A percentile compares a stretch with the other conserved stretches of the same genome.
These are phyloP conservation scores for Cephus pygmeus DNA, from an alignment of 2,888 invertebrate species.

Conservation along the genomic window DNA sequence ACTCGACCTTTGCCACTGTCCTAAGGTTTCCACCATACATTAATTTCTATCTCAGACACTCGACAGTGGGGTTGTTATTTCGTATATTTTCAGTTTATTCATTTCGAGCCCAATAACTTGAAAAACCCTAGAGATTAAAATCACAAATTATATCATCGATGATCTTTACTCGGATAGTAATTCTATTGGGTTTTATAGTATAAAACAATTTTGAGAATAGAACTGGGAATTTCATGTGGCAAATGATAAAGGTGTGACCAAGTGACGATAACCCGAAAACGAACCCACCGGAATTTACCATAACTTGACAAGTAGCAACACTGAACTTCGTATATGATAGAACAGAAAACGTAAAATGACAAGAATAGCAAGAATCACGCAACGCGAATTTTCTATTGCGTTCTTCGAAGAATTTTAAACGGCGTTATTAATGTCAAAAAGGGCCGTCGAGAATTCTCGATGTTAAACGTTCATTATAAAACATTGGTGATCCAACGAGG, in stretches of 20 bases:
- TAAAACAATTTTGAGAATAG: not conserved
- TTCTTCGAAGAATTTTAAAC: conserved; percentile 23
- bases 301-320: not conserved
- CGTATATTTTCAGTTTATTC: not conserved
- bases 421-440: conserved; percentile 29
- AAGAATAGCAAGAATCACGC: conserved; percentile 32
- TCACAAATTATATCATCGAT: not conserved
- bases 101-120: not conserved
- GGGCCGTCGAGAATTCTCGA: not conserved
- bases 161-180: not conserved
- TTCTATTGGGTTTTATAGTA: not conserved
- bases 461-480: not conserved
- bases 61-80: not conserved
- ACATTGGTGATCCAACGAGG: not conserved
- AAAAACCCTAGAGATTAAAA: not conserved
- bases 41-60: not conserved
- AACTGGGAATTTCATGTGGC: not conserved
- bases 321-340: conserved; percentile 3
- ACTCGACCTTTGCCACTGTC: too few species aligned
- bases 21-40: too few species aligned
- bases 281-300: not conserved
- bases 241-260: not conserved
- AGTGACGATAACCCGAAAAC: not conserved
- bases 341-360: conserved; percentile 30
- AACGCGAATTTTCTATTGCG: conserved; percentile 34